Evolutionary conservation across 2,797 vertebrate genomes (phyloP), one percentile per base, ranked within the genome.

Genomic region (Tiaroga cobitis): DNA sequence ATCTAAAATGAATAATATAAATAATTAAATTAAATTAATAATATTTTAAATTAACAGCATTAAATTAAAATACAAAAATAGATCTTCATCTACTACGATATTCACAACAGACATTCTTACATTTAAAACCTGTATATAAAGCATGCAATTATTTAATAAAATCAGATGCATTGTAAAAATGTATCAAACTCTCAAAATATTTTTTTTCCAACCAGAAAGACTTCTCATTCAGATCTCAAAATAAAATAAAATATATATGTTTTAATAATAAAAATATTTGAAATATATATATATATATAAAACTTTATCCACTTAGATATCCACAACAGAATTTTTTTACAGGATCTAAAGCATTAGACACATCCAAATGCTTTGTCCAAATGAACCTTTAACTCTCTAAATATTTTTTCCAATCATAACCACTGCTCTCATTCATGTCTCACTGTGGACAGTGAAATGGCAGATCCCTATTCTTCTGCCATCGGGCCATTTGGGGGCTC

Each of bases 401-500:
- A 32, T 37, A 56, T 37, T 73, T 43, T 61, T 16, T 2, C 18
- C 11, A 61, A n/a, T 46, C 26, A 46, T 43, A 74, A 74, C 49
- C 46, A 32, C 4, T 32, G 13, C 32, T 74, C 56, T 16, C 39
- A 49, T 76, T 21, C 34, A 59, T 77, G 51, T 37, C 18, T 32
- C 29, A 63, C 19, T 77, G 59, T 86, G 83, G 54, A 80, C 15
- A 74, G 70, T 72, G 46, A 69, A 81, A 84, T 39, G 8, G 15
- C 34, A 19, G 49, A 75, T 29, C 29, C n/a, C 51, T 67, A 56
- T 81, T 83, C 16, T 84, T 89, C 74, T 63, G 70, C 82, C 89
- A 91, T 86, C 41, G 83, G 88, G 90, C 88, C 90, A 80, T 88
- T 88, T 84, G 88, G 73, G 76, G 86, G 91, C 94, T 90, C 94